Percentiles rank a stretch among this genome's conserved stretches.
These are phyloP conservation scores for Eleutherodactylus coqui DNA, from an alignment of 2,797 vertebrate genomes.

Conservation along the genomic window DNA sequence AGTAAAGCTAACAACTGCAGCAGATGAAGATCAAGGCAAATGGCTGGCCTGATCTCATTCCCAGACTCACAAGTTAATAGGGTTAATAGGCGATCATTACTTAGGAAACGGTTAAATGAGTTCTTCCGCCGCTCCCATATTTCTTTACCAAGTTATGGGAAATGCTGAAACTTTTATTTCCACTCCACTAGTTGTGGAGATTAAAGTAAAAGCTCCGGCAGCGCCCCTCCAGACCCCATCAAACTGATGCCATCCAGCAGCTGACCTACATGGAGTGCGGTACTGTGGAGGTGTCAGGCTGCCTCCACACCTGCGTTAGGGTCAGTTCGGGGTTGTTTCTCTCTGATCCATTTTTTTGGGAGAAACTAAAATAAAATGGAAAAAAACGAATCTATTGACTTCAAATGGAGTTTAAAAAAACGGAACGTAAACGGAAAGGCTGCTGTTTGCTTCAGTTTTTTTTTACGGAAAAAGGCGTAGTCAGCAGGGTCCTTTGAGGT, in stretches of 20 bases:
- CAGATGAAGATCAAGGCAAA: slow-evolving; percentile 54
- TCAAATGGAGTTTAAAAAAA: too few relatives aligned
- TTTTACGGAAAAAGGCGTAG: too few relatives aligned
- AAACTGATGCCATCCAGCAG: neutral
- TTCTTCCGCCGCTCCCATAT: slow-evolving; percentile 20
- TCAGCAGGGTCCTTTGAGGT: too few relatives aligned
- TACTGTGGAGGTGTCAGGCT: too few relatives aligned
- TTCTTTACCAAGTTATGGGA: slow-evolving; percentile 13
- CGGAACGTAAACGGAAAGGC: too few relatives aligned
- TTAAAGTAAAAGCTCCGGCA: neutral
- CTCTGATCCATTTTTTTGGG: too few relatives aligned
- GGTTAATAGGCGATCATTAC: slow-evolving; percentile 48
- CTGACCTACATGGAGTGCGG: neutral
- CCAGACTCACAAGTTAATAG: slow-evolving; percentile 58
- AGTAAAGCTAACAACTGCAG: slow-evolving; percentile 50
- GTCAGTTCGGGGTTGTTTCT: too few relatives aligned
- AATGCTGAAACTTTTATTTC: slow-evolving; percentile 18
- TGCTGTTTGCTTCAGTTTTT: too few relatives aligned
- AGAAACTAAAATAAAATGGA: too few relatives aligned
- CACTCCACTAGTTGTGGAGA: neutral
- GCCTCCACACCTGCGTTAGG: too few relatives aligned
- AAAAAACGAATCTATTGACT: too few relatives aligned
- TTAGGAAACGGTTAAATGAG: slow-evolving; percentile 41
- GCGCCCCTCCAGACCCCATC: neutral
- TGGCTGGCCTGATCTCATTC: slow-evolving; percentile 44